A percentile compares a stretch with the other conserved stretches of the same genome.
Conservation (phyloP, 2,888 invertebrate species). For the Leucophenga montana region DNA sequence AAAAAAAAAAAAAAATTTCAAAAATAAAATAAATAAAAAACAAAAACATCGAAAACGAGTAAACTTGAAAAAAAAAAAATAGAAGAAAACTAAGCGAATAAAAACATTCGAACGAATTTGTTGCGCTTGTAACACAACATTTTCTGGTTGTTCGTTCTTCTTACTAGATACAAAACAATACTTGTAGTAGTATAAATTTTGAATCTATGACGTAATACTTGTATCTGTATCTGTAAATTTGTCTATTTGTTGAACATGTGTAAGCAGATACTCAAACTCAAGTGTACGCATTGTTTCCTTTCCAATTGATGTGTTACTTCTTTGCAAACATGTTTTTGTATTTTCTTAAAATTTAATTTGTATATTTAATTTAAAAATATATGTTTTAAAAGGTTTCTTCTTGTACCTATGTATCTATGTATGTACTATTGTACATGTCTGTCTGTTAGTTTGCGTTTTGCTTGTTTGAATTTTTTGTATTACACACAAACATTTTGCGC, state of each 20-base stretch:
- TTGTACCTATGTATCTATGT: too few species aligned
- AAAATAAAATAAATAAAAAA: not conserved
- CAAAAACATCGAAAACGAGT: not conserved
- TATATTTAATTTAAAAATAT: too few species aligned
- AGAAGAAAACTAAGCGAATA: not conserved
- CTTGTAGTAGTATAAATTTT: not conserved
- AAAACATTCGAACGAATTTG: not conserved
- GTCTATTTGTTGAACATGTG: not conserved
- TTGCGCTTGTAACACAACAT: not conserved
- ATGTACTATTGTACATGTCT: too few species aligned
- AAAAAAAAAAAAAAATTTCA: not conserved
- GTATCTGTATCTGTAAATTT: not conserved
- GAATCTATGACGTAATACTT: not conserved
- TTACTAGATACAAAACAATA: too few species aligned
- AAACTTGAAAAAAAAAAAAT: constrained; percentile 5
- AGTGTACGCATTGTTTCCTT: too few species aligned
- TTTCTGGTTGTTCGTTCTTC: not conserved
- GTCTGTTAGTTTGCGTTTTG: too few species aligned
- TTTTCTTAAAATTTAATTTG: too few species aligned
- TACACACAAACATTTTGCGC: too few species aligned
- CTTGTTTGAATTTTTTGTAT: too few species aligned
- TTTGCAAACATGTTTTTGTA: not conserved
- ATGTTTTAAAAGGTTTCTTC: too few species aligned
- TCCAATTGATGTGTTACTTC: not conserved
- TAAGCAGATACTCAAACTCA: not conserved